Percentiles rank a stretch among this genome's conserved stretches.
These are phyloP conservation scores for Platygyra sinensis DNA, from an alignment of 64 coral and sea anemone species.

Conservation along the genomic window DNA sequence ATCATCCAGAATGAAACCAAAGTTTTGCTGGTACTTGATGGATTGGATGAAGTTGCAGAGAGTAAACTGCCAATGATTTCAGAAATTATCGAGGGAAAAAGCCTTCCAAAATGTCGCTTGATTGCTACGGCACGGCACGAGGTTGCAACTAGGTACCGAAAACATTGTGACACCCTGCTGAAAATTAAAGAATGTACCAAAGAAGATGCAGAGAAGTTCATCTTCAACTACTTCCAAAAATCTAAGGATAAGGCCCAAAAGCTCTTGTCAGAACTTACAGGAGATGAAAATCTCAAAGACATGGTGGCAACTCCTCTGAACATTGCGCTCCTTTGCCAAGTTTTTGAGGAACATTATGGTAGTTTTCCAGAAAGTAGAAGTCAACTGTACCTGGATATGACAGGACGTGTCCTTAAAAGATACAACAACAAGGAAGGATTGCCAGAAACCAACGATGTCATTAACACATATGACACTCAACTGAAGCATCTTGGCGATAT, in stretches of 20 bases:
- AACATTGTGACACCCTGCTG: not conserved
- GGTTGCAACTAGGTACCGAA: not conserved
- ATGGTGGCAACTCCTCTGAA: not conserved
- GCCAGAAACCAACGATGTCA: not conserved
- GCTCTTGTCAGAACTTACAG: not conserved
- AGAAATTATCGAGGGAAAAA: not conserved
- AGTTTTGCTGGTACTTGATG: slow-evolving; percentile 33
- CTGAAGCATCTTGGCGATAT: not conserved
- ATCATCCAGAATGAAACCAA: slow-evolving; percentile 2
- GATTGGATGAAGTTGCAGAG: slow-evolving; percentile 9
- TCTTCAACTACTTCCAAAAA: not conserved
- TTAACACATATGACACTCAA: not conserved
- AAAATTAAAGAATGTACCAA: slow-evolving; percentile 7
- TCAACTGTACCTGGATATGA: not conserved
- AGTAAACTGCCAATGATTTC: not conserved
- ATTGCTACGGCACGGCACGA: slow-evolving; percentile 5
- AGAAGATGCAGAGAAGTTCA: not conserved
- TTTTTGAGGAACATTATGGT: not conserved
- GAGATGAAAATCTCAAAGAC: not conserved
- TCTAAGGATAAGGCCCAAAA: not conserved
- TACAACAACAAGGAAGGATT: not conserved
- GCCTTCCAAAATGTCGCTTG: not conserved
- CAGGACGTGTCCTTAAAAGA: not conserved
- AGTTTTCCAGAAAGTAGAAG: not conserved
- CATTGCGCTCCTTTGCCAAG: not conserved